phyloP scores from a whole-genome alignment of 2,113 vertebrate species.

The Macrotus californicus region DNA sequence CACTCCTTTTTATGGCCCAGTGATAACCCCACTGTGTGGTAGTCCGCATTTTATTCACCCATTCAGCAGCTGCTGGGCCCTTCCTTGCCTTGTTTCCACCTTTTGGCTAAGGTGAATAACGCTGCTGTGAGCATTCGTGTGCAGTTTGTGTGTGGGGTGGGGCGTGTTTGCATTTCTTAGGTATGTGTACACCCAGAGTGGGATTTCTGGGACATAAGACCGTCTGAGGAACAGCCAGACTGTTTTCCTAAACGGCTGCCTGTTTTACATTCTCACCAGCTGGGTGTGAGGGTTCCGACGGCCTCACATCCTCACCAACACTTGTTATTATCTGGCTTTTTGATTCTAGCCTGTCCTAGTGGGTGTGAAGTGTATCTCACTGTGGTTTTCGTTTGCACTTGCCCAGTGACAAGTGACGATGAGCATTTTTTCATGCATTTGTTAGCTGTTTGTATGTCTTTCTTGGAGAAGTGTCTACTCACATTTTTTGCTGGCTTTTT shows the following conservation, averaged over 20 bases:
- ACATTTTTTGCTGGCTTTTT: background rate
- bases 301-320: rapidly evolving
- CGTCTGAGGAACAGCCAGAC: background rate
- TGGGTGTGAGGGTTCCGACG: rapidly evolving
- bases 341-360: rapidly evolving
- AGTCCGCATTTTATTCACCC: rapidly evolving
- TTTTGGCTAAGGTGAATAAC: rapidly evolving
- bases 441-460: background rate
- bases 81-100: background rate
- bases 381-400: rapidly evolving
- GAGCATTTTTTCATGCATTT: rapidly evolving
- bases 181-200: rapidly evolving
- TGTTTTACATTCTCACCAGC: rapidly evolving
- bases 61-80: rapidly evolving
- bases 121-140: rapidly evolving
- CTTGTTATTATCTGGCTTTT: background rate
- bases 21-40: background rate
- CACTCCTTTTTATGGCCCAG: background rate
- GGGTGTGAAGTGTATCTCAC: rapidly evolving
- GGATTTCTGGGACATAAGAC: rapidly evolving
- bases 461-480: background rate
- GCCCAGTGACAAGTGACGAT: rapidly evolving
- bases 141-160: rapidly evolving
- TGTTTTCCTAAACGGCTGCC: background rate
- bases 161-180: background rate